phyloP scores from a whole-genome alignment of 30 jellyfish, hydroid and myxozoan genomes.

The Cassiopea andromeda region DNA sequence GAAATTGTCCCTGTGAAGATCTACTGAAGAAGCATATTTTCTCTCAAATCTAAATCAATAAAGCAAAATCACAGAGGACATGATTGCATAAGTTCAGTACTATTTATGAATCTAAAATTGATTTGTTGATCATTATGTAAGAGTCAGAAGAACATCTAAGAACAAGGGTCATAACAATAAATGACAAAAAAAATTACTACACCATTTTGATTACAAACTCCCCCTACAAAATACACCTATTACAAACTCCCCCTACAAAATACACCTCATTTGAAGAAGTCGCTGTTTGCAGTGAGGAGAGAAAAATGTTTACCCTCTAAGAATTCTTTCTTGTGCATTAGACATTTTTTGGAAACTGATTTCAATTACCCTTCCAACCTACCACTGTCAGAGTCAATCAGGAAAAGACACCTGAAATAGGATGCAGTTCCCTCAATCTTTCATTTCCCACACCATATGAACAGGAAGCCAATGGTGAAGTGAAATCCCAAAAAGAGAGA shows the following conservation, averaged over 20 bases:
- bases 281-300: slow-evolving; percentile 27
- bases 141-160: neutral
- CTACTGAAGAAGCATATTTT: neutral
- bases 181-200: neutral
- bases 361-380: neutral
- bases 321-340: neutral
- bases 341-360: slow-evolving; percentile 5
- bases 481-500: slow-evolving; percentile 26
- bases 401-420: slow-evolving; percentile 26
- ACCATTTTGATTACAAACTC: neutral
- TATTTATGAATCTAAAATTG: neutral
- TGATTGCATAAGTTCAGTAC: neutral
- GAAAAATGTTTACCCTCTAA: slow-evolving; percentile 24
- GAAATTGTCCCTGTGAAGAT: neutral
- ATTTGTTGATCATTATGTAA: neutral
- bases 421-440: slow-evolving; percentile 63
- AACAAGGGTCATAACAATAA: neutral
- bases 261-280: neutral
- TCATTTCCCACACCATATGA: slow-evolving; percentile 38
- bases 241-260: slow-evolving; percentile 4
- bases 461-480: neutral
- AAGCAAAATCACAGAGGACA: neutral
- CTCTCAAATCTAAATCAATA: neutral
- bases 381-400: slow-evolving; percentile 2
- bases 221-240: neutral